Evolutionary conservation across 2,888 invertebrate genomes (phyloP).

Genomic region (Ceraclea dissimilis): DNA sequence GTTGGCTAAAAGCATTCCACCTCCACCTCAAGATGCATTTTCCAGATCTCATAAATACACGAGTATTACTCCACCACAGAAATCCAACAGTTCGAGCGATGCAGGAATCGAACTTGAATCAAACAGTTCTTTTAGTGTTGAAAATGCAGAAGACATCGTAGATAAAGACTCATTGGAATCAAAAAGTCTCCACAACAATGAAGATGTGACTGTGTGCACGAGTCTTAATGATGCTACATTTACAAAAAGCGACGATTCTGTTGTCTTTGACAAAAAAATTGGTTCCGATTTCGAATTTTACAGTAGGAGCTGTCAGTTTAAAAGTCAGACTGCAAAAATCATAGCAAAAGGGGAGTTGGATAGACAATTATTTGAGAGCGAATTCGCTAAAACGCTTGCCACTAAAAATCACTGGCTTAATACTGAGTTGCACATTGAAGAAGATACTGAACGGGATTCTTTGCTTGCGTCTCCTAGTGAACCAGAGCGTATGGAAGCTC

Average conservation of each 20-base stretch:
- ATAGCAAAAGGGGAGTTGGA: background rate
- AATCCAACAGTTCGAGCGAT: too few relatives aligned
- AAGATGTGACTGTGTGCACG: background rate
- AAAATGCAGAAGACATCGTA: background rate
- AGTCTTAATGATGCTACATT: background rate
- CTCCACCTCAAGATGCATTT: conserved; percentile 10
- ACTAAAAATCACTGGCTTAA: too few relatives aligned
- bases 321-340: background rate
- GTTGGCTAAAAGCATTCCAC: conserved; percentile 21
- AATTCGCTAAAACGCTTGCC: background rate
- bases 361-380: background rate
- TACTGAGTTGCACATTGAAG: too few relatives aligned
- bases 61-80: too few relatives aligned
- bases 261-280: background rate
- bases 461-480: too few relatives aligned
- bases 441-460: too few relatives aligned
- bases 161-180: background rate
- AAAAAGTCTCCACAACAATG: background rate
- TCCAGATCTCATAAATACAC: too few relatives aligned
- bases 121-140: background rate
- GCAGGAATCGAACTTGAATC: background rate
- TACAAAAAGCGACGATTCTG: background rate
- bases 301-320: background rate
- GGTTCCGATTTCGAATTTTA: background rate
- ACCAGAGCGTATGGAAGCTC: too few relatives aligned